Base-by-base conservation (phyloP, 1,140 invertebrate species). In the Babylonia areolata region DNA sequence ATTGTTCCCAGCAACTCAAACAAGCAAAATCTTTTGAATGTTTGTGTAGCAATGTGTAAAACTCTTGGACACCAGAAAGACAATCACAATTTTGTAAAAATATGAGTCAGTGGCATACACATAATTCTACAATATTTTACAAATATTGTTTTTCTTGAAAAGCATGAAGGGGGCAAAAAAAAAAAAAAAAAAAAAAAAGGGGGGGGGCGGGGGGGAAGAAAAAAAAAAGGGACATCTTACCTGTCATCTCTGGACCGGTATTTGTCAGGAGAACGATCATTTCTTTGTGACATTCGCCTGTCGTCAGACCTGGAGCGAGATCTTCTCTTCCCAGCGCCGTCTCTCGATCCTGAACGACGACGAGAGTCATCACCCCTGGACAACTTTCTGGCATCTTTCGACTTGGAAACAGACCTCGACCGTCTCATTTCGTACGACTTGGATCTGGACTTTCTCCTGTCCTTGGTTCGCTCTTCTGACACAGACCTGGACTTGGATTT, bases 401-500 rank as follows among this genome's bases (percentile, higher is more conserved):
- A 46, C 28, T 31, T 42, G 17, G 78, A 80, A 11, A 9, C 12
- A n/a, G 40, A 71, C 51, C 31, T 77, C 9, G 73, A 79, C 77
- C 77, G 28, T 79, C n/a, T n/a, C n/a, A n/a, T n/a, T n/a, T n/a
- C n/a, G n/a, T n/a, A n/a, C n/a, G 77, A 80, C 6, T 37, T 80
- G 28, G 78, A 80, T 20, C 5, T 31, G 3, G 78, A 80, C 42
- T 28, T 80, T 35, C 46, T 80, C 42, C 40, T 54, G 33, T 40
- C 37, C 23, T 80, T 78, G 31, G 40, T n/a, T 77, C 73, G 6
- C 54, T 33, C 23, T 3, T 17, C 51, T 3, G 73, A 79, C 6
- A n/a, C 40, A 37, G 81, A 58, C 58, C 42, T 79, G 33, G 86
- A 87, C 37, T 40, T 75, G 17, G 81, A 84, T 33, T 77, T 84